These are phyloP conservation scores for Allobates femoralis DNA, from an alignment of 2,797 vertebrate species.

Conservation along the genomic window DNA sequence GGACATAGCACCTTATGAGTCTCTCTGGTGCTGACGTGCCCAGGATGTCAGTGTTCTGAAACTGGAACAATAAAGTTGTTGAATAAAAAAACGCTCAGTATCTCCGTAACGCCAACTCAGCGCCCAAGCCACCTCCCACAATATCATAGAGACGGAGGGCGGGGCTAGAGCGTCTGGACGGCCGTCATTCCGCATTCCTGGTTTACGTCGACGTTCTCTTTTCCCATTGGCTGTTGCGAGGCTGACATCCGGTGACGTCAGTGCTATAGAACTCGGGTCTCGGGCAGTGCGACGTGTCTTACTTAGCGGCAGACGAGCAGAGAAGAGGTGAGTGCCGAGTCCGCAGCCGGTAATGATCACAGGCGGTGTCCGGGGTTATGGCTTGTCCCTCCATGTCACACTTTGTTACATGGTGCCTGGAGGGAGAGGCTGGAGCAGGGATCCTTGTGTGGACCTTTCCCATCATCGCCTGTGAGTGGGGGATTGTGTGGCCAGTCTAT, in stretches of 20 bases:
- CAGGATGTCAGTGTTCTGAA: background rate
- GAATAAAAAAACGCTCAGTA: background rate
- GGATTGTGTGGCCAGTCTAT: no score
- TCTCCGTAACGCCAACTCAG: conserved; percentile 10
- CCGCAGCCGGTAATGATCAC: background rate
- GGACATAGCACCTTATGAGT: no score
- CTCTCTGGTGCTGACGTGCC: background rate
- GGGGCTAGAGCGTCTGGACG: background rate
- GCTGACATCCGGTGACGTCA: conserved; percentile 22
- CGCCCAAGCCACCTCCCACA: background rate
- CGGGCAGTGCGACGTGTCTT: conserved; percentile 30
- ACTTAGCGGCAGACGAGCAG: background rate
- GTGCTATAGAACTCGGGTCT: background rate
- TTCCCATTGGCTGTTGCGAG: background rate
- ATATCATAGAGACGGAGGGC: background rate
- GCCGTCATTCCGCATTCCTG: background rate
- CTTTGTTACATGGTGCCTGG: no score
- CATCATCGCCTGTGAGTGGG: no score
- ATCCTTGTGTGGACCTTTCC: no score
- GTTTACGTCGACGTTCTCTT: background rate
- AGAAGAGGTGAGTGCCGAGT: background rate
- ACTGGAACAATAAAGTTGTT: conserved; percentile 1
- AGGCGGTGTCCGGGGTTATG: background rate
- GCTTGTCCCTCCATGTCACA: no score
- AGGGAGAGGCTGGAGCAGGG: no score